Evolutionary conservation across 2,888 invertebrate species (phyloP), one percentile per base, ranked within the genome.

Genomic region (Chrysolina haemoptera): DNA sequence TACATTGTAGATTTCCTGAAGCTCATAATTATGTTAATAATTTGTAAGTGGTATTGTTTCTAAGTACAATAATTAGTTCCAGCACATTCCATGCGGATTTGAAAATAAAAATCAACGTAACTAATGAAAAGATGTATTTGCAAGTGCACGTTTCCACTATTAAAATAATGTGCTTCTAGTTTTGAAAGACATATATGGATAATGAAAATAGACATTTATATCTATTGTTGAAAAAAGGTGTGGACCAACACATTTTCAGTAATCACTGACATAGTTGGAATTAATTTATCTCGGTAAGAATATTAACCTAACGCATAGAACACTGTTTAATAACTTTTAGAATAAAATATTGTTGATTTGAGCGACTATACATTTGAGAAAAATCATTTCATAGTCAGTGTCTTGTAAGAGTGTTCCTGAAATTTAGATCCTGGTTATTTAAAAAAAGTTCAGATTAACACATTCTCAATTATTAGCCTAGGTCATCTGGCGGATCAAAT

Each of bases 101-200:
- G 43, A 1, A 43, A 43, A 12, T 14, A n/a, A 12, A 18, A 55
- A 20, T 55, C 53, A 20, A 18, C 53, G 11, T 55, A 11, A 55
- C 53, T 55, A 55, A 46, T 46, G 18, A 5, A 18, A 20, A 20
- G 18, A 55, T 22, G 18, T 20, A 18, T 5, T 20, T 12, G 12
- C 53, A 55, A 55, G 20, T 55, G 12, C 53, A 55, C 53, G 53
- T 55, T 55, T 55, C 18, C 20, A 18, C 20, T 55, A 18, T 55
- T 10, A 55, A 55, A 55, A 55, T 55, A 22, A 55, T 55, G 11
- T 10, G 53, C 46, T n/a, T 14, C 46, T 35, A 14, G 46, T 14
- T 12, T n/a, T 46, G 6, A 46, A 46, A 46, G 22, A 55, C 10
- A 18, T 22, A 55, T 12, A 4, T 14, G 46, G n/a, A 46, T 46